Percentiles rank a stretch among this genome's conserved stretches.
These are phyloP conservation scores for Tonatia bakeri DNA, from an alignment of 2,113 vertebrate genomes.

Conservation along the genomic window DNA sequence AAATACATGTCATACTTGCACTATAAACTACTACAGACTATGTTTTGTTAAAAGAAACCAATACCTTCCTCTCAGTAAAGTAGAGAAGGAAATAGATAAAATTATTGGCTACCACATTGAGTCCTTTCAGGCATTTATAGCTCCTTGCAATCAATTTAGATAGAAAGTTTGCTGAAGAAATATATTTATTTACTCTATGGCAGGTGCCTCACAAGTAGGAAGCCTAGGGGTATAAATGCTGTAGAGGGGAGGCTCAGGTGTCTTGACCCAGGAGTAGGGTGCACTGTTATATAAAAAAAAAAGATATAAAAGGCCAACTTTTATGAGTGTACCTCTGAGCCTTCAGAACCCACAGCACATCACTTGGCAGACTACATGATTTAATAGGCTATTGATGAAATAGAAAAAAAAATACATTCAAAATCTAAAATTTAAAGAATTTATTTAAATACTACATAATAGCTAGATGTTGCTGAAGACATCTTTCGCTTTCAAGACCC, in stretches of 20 bases:
- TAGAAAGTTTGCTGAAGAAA: not conserved
- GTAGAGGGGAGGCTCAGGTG: not conserved
- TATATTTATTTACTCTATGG: not conserved
- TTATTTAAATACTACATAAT: not conserved
- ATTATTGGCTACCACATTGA: not conserved
- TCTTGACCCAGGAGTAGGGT: not conserved
- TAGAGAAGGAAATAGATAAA: not conserved
- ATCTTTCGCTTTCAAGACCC: not conserved
- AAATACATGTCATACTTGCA: not conserved
- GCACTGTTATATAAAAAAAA: slow-evolving; percentile 12
- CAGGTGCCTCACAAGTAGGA: not conserved
- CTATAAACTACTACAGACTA: not conserved
- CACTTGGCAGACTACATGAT: slow-evolving; percentile 8
- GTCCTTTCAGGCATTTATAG: not conserved
- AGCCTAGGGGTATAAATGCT: not conserved
- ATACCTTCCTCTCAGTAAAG: not conserved
- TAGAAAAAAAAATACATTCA: not conserved
- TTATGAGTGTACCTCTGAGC: not conserved
- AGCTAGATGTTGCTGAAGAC: not conserved
- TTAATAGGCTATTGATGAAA: slow-evolving; percentile 37
- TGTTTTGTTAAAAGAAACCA: not conserved
- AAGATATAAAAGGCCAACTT: not conserved
- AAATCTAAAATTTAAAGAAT: not conserved
- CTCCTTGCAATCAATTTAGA: not conserved
- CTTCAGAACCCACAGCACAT: slow-evolving; percentile 32